A percentile compares a stretch with the other conserved stretches of the same genome.
Conservation (phyloP, 2,113 vertebrate species). For the Scartelaos histophorus region DNA sequence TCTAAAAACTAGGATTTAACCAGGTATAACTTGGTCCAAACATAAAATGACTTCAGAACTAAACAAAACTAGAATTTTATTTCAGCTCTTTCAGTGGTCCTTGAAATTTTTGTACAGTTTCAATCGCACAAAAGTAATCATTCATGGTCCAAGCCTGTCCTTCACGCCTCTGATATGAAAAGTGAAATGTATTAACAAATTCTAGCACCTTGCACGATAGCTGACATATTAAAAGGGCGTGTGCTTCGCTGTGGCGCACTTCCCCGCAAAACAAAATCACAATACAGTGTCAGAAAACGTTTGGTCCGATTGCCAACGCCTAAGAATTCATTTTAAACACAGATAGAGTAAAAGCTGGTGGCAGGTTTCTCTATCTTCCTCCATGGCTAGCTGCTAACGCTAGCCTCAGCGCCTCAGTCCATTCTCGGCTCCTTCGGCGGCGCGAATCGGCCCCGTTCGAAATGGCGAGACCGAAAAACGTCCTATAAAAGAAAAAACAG, state of each 20-base stretch:
- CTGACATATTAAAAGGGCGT: slow-evolving; percentile 58
- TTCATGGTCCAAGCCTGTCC: background rate
- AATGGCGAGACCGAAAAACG: background rate
- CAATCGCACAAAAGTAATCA: background rate
- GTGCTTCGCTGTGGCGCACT: slow-evolving; percentile 47
- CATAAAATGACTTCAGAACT: background rate
- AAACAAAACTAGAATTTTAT: background rate
- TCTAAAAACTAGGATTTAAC: background rate
- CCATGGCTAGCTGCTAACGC: slow-evolving; percentile 55
- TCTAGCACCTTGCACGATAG: slow-evolving; percentile 27
- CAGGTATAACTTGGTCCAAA: background rate
- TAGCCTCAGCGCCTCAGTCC: slow-evolving; percentile 55
- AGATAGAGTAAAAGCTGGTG: slow-evolving; percentile 19
- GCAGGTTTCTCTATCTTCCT: slow-evolving; percentile 27
- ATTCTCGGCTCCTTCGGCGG: slow-evolving; percentile 23
- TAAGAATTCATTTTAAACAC: slow-evolving; percentile 21
- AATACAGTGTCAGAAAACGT: background rate
- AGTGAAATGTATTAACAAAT: background rate
- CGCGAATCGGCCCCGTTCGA: slow-evolving; percentile 2
- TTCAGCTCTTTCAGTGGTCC: background rate
- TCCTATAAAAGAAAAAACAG: background rate
- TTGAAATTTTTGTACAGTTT: background rate
- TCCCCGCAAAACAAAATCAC: slow-evolving; percentile 12
- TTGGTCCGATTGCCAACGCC: background rate
- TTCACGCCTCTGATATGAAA: background rate